Evolutionary conservation across 2,888 invertebrate genomes (phyloP).

Genomic region (Leptinotarsa haldemani): DNA sequence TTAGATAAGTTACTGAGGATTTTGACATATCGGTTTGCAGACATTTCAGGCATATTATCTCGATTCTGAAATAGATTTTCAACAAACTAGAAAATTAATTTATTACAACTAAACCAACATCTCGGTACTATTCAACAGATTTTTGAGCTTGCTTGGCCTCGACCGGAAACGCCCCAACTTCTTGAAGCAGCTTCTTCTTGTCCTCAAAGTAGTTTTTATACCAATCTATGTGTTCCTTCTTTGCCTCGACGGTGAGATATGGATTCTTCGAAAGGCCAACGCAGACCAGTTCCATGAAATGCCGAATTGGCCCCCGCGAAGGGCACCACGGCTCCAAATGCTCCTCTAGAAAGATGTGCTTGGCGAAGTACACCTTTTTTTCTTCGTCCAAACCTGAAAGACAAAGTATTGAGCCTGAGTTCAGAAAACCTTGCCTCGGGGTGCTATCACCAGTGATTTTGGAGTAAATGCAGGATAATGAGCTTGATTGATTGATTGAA

Average conservation of each 20-base stretch:
- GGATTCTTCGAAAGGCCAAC: constrained; percentile 95
- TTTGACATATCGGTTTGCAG: no score
- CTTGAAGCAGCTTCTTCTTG: constrained; percentile 78
- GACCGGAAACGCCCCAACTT: constrained; percentile 72
- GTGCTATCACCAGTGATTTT: no score
- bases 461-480: no score
- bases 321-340: constrained; percentile 93
- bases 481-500: no score
- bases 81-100: not conserved
- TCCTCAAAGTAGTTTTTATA: constrained; percentile 89
- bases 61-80: not conserved
- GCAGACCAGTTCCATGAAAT: constrained; percentile 97
- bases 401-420: no score
- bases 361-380: constrained; percentile 82
- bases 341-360: constrained; percentile 93
- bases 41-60: no score
- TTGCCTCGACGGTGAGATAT: constrained; percentile 87
- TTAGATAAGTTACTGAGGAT: no score
- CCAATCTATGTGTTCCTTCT: constrained; percentile 91
- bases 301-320: constrained; percentile 86
- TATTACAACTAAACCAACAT: constrained; percentile 19
- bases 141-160: constrained; percentile 24
- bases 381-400: constrained; percentile 75
- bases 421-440: no score
- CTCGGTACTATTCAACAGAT: constrained; percentile 23